Percentiles rank a stretch among this genome's conserved stretches.
Evolutionary conservation across 2,888 invertebrate species (phyloP).

Genomic region (Andrena camellia): DNA sequence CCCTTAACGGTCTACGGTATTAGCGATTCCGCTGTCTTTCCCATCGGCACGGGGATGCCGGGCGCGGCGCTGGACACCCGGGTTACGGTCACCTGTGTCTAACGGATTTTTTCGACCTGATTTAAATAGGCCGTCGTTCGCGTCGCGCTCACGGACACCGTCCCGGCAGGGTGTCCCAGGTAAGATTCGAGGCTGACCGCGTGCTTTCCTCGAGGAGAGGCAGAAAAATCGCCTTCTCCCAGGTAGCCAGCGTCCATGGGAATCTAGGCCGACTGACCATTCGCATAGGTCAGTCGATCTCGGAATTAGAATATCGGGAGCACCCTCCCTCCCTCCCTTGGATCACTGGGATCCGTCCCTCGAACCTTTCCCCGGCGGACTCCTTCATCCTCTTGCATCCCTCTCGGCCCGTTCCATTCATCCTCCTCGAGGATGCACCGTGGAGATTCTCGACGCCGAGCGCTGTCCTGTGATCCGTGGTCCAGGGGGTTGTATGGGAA

Average conservation of each 20-base stretch:
- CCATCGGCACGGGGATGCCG: slow-evolving; percentile 57
- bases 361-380: too few relatives aligned
- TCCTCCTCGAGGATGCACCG: not conserved
- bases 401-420: not conserved
- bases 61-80: slow-evolving; percentile 56
- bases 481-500: slow-evolving; percentile 47
- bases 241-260: slow-evolving; percentile 80
- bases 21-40: slow-evolving; percentile 56
- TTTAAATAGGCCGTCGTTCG: slow-evolving; percentile 79
- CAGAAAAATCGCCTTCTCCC: slow-evolving; percentile 54
- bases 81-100: slow-evolving; percentile 71
- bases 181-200: slow-evolving; percentile 56
- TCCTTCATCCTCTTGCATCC: slow-evolving; percentile 20
- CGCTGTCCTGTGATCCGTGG: not conserved
- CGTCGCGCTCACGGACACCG: slow-evolving; percentile 22
- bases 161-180: slow-evolving; percentile 60
- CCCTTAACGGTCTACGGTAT: slow-evolving; percentile 69
- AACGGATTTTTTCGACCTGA: slow-evolving; percentile 83
- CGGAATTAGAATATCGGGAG: slow-evolving; percentile 70
- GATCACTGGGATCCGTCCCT: not conserved
- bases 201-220: slow-evolving; percentile 5
- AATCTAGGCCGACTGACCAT: slow-evolving; percentile 77
- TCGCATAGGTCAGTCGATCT: slow-evolving; percentile 65
- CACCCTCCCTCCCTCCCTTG: slow-evolving; percentile 32
- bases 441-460: not conserved